A percentile compares a stretch with the other conserved stretches of the same genome.
Conservation (phyloP, 2,113 vertebrate species). For the Casuarius casuarius region DNA sequence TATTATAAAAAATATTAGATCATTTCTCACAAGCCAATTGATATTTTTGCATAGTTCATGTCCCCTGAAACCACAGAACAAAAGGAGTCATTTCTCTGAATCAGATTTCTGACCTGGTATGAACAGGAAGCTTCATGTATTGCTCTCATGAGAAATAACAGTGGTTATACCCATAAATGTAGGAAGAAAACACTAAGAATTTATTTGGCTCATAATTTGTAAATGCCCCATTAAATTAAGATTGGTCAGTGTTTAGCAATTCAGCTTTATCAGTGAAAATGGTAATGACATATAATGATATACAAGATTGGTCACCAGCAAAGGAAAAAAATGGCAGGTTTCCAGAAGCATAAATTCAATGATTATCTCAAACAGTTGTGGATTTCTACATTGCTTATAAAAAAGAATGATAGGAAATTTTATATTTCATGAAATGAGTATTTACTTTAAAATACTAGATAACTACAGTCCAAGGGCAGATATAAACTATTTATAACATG, state of each 20-base stretch:
- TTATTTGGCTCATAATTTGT: background rate
- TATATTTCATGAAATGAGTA: background rate
- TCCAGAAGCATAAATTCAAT: slow-evolving; percentile 24
- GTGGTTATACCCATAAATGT: background rate
- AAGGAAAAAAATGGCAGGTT: slow-evolving; percentile 1
- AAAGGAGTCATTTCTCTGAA: background rate
- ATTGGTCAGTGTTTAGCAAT: background rate
- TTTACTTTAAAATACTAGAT: background rate
- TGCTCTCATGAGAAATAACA: background rate
- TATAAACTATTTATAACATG: background rate
- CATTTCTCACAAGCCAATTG: background rate
- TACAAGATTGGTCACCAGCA: background rate
- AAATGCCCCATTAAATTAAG: background rate
- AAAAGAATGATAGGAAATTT: background rate
- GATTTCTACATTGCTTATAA: background rate
- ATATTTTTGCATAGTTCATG: background rate
- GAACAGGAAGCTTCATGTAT: background rate
- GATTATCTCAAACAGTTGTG: background rate
- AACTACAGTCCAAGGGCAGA: background rate
- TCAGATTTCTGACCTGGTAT: background rate
- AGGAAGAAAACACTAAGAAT: background rate
- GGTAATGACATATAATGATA: background rate
- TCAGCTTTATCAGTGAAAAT: slow-evolving; percentile 5
- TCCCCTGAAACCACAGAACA: background rate
- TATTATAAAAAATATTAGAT: background rate